Evolutionary conservation across 2,888 invertebrate genomes (phyloP), one percentile per base, ranked within the genome.

Genomic region (Nasonia oneida): DNA sequence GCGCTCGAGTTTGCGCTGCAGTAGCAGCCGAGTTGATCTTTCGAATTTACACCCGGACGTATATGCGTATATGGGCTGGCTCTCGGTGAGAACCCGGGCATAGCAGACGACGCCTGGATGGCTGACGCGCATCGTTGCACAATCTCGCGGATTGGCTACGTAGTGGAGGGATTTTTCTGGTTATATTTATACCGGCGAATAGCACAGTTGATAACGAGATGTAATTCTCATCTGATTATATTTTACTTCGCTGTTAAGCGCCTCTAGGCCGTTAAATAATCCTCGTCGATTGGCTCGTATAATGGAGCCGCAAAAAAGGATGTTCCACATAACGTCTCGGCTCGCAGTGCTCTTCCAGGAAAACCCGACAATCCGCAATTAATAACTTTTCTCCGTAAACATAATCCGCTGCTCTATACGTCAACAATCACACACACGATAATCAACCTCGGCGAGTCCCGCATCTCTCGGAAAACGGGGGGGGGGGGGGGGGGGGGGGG

Each of bases 321-420:
- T n/a, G 57, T 61, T 61, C 23, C 57, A 61, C 57, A 61, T 61
- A 23, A n/a, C 57, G 6, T n/a, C 57, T 5, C n/a, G n/a, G 57
- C n/a, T 61, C n/a, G 29, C 29, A 61, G n/a, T 8, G 6, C 3
- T 8, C 3, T 61, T 61, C 57, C n/a, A 61, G 57, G 57, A 61
- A 61, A 23, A 8, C 3, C 18, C 53, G 15, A 53, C 18, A 18
- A n/a, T n/a, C n/a, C n/a, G 57, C 8, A 61, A 61, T 61, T 18
- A 61, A 61, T 61, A 61, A 61, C 23, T 61, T 61, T 61, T 61
- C 57, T 61, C 57, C 57, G 57, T 61, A 61, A n/a, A 23, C n/a
- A 23, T 12, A 8, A 47, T 47, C 47, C 12, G 1, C 47, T 47
- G 1, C 42, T 5, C 29, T 1, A 29, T 29, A 42, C 42, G 42